Evolutionary conservation across 2,113 vertebrate genomes (phyloP).

Genomic region (Bufo bufo): DNA sequence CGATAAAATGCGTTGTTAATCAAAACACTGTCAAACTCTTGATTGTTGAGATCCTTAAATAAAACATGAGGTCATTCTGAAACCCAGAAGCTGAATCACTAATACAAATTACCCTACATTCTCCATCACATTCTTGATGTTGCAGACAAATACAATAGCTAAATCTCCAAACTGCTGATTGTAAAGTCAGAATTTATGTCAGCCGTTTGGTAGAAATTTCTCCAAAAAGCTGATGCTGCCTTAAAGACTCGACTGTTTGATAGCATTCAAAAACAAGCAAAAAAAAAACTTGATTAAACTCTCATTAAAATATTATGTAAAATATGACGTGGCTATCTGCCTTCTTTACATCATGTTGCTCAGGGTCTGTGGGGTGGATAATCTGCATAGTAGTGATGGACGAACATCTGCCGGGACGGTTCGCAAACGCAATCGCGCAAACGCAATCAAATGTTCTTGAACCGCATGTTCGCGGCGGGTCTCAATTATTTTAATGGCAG

Average conservation of each 20-base stretch:
- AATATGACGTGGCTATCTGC: too few relatives aligned
- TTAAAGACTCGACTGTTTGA: background rate
- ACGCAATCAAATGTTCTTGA: too few relatives aligned
- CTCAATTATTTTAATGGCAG: too few relatives aligned
- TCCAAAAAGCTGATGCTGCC: conserved; percentile 26
- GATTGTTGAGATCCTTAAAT: background rate
- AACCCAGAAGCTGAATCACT: conserved; percentile 12
- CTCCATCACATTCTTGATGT: conserved; percentile 22
- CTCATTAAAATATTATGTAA: too few relatives aligned
- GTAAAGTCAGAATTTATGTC: conserved; percentile 32
- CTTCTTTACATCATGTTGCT: too few relatives aligned
- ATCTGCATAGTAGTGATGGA: too few relatives aligned
- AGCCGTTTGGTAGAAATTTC: background rate
- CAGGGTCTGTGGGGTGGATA: too few relatives aligned
- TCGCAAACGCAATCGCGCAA: too few relatives aligned
- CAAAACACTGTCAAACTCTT: background rate
- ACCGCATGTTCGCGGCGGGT: too few relatives aligned
- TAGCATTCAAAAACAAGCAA: too few relatives aligned
- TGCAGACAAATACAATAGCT: conserved; percentile 32
- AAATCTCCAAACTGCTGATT: conserved; percentile 41
- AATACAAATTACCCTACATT: conserved; percentile 24
- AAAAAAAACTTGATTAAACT: too few relatives aligned
- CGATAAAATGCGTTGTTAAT: background rate
- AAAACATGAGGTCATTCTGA: background rate
- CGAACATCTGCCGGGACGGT: too few relatives aligned